Base-by-base conservation (phyloP, 2,888 invertebrate genomes). In the Furcula furcula region DNA sequence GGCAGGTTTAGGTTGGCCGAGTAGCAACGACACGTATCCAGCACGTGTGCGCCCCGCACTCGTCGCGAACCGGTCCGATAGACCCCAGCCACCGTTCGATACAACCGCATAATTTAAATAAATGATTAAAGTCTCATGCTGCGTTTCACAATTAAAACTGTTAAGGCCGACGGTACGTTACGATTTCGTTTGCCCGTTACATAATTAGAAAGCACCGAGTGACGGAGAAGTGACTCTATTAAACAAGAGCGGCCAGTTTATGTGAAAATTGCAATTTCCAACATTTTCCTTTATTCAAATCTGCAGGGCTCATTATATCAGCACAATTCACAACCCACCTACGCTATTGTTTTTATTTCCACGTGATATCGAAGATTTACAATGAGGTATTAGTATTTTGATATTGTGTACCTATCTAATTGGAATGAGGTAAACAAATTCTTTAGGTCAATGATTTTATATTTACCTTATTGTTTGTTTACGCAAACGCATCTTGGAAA, bases 101-200 rank as follows among this genome's bases (percentile, higher is more conserved):
- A 71, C 70, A 71, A 73, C 73, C 70, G 72, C 70, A 76, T 77
- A 64, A 78, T 80, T 80, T 79, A 72, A 78, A 78, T 79, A 79
- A 76, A 72, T 76, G 74, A 75, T 74, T n/a, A 71, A 75, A 78
- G 69, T 63, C 67, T 71, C 73, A 63, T 63, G 64, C 69, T 71
- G 68, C 50, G 75, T 76, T 77, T 76, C 71, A 77, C 78, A 79
- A 82, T 76, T 79, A 76, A 78, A 77, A 80, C 76, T 77, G 72
- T 78, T 77, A 70, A 73, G 62, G 55, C 60, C 55, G 65, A 54
- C 48, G 60, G 59, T 60, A 65, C 59, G 59, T 62, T 65, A 66
- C 54, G 59, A 71, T 69, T 74, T 70, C 64, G 60, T 67, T 70
- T 62, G 59, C 72, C 78, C 69, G 75, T 76, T 74, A 71, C 71